These are phyloP conservation scores for Lepisosteus osseus DNA, from an alignment of 2,113 vertebrate species.

Conservation along the genomic window DNA sequence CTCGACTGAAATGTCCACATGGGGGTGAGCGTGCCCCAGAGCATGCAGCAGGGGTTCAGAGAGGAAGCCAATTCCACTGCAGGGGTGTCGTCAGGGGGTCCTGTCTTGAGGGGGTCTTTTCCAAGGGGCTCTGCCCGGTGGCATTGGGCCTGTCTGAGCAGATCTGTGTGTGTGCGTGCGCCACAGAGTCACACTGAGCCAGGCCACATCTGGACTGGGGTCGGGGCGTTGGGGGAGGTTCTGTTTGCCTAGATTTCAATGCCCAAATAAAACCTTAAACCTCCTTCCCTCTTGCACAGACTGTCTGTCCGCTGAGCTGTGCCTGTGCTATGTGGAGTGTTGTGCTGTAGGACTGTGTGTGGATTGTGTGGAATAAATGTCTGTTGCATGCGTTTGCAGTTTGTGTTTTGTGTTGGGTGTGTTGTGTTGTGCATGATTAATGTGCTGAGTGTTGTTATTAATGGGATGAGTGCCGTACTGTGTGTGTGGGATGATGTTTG, in stretches of 20 bases:
- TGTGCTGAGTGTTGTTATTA: no score
- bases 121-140: background rate
- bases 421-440: no score
- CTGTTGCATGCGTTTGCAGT: background rate
- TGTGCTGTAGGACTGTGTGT: background rate
- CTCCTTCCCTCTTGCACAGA: background rate
- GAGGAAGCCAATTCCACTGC: no score
- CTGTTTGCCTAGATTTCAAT: background rate
- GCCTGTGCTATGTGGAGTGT: background rate
- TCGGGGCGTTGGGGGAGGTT: no score
- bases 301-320: background rate
- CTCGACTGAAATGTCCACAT: no score
- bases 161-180: conserved; percentile 1
- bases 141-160: background rate
- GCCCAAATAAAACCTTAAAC: no score
- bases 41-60: no score
- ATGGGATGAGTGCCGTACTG: conserved; percentile 43
- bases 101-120: background rate
- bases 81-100: no score
- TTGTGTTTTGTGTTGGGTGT: background rate
- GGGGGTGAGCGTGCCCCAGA: no score
- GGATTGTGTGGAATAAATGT: background rate
- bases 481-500: conserved; percentile 59
- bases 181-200: no score
- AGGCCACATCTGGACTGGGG: no score